These are phyloP conservation scores for Andricus grossulariae DNA, from an alignment of 1,140 invertebrate genomes.

Conservation along the genomic window DNA sequence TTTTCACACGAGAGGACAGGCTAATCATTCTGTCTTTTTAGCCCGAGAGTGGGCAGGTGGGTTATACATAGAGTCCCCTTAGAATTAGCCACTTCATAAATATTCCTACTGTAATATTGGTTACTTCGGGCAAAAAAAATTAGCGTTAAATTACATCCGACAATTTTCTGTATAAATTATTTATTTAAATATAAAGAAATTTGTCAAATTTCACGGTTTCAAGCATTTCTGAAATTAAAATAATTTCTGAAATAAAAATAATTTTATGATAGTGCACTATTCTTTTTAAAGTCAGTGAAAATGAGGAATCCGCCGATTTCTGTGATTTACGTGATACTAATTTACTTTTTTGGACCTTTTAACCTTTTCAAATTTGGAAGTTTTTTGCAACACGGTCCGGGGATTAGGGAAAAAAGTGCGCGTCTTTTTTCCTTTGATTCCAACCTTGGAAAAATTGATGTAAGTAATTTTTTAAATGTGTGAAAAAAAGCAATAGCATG, in stretches of 20 bases:
- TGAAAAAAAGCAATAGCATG: too few relatives aligned
- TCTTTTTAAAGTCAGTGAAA: background rate
- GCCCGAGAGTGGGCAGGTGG: constrained; percentile 4
- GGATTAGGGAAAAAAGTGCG: constrained; percentile 11
- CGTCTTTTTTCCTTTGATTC: constrained; percentile 60
- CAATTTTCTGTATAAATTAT: too few relatives aligned
- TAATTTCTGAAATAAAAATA: too few relatives aligned
- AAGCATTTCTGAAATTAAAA: too few relatives aligned
- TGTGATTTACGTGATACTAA: background rate
- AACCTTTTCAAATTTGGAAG: constrained; percentile 16
- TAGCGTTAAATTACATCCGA: too few relatives aligned
- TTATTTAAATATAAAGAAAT: too few relatives aligned
- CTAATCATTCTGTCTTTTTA: background rate
- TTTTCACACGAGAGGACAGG: constrained; percentile 7
- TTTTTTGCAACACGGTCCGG: background rate
- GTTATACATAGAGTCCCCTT: background rate
- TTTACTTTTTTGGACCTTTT: background rate
- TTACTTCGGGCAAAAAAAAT: background rate
- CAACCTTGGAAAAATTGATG: constrained; percentile 55
- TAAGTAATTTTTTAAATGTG: constrained; percentile 45
- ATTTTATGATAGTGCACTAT: background rate
- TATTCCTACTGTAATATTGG: constrained; percentile 33
- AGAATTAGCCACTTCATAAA: constrained; percentile 21
- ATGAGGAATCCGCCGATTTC: background rate
- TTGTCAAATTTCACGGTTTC: too few relatives aligned